phyloP scores from a whole-genome alignment of 2,888 invertebrate genomes.

The Hemistola chrysoprasaria region DNA sequence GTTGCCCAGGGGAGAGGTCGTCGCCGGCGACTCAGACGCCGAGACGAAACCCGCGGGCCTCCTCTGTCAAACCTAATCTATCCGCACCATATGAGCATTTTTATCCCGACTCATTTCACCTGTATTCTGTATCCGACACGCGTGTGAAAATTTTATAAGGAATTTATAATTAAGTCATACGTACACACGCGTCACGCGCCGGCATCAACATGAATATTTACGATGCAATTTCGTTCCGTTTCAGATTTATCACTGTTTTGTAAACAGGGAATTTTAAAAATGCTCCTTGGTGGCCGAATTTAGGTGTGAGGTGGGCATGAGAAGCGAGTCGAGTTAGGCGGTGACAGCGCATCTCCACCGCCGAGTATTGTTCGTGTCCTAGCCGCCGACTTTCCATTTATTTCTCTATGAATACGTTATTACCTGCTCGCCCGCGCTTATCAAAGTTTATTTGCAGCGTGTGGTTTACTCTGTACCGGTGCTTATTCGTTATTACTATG shows the following conservation, averaged over 20 bases:
- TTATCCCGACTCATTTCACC: constrained; percentile 50
- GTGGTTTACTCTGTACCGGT: constrained; percentile 81
- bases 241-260: constrained; percentile 71
- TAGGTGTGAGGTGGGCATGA: constrained; percentile 52
- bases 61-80: constrained; percentile 64
- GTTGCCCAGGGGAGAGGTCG: constrained; percentile 68
- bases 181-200: constrained; percentile 51
- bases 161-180: constrained; percentile 65
- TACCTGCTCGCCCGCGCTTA: constrained; percentile 82
- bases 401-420: constrained; percentile 83
- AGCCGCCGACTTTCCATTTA: constrained; percentile 82
- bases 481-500: constrained; percentile 81
- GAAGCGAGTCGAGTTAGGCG: constrained; percentile 45
- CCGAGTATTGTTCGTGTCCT: constrained; percentile 77
- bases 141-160: constrained; percentile 67
- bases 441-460: constrained; percentile 83
- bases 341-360: constrained; percentile 72
- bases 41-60: constrained; percentile 66
- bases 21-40: constrained; percentile 52
- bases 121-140: constrained; percentile 40
- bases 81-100: constrained; percentile 55
- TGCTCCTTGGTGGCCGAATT: constrained; percentile 65
- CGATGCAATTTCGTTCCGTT: constrained; percentile 71
- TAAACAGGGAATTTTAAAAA: constrained; percentile 65
- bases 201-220: constrained; percentile 70